These are phyloP conservation scores for Adoxophyes honmai DNA, from an alignment of 1,140 invertebrate genomes.

Conservation along the genomic window DNA sequence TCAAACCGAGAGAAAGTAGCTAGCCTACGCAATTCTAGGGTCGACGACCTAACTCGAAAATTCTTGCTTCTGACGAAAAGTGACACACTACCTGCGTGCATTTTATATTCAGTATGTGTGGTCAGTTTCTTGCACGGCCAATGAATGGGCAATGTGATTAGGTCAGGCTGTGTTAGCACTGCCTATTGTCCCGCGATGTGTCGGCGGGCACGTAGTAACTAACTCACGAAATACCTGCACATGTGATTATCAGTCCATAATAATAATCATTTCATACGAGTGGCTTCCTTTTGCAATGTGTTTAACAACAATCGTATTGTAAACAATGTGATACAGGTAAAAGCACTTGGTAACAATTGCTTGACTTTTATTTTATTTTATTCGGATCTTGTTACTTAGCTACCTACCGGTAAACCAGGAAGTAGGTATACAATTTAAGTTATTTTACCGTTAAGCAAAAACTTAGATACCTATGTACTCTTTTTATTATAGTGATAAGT, in stretches of 20 bases:
- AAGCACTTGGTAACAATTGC: slow-evolving; percentile 1
- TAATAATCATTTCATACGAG: not conserved
- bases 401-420: slow-evolving; percentile 1
- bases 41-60: slow-evolving; percentile 73
- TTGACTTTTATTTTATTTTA: not conserved
- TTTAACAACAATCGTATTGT: not conserved
- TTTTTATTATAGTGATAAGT: too few relatives aligned
- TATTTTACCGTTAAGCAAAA: too few relatives aligned
- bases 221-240: not conserved
- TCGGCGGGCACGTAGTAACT: slow-evolving; percentile 23
- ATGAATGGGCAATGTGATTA: slow-evolving; percentile 58
- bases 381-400: not conserved
- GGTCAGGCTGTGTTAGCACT: slow-evolving; percentile 43
- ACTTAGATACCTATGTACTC: too few relatives aligned
- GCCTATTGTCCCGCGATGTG: slow-evolving; percentile 37
- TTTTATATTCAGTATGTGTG: slow-evolving; percentile 72
- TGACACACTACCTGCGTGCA: slow-evolving; percentile 69
- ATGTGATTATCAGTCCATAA: not conserved
- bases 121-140: slow-evolving; percentile 66
- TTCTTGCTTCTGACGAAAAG: slow-evolving; percentile 72
- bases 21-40: slow-evolving; percentile 74
- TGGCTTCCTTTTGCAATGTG: not conserved
- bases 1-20: slow-evolving; percentile 72
- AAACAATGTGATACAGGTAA: not conserved
- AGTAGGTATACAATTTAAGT: too few relatives aligned